phyloP scores from a whole-genome alignment of 2,888 invertebrate species.

The Archips crataeganus region DNA sequence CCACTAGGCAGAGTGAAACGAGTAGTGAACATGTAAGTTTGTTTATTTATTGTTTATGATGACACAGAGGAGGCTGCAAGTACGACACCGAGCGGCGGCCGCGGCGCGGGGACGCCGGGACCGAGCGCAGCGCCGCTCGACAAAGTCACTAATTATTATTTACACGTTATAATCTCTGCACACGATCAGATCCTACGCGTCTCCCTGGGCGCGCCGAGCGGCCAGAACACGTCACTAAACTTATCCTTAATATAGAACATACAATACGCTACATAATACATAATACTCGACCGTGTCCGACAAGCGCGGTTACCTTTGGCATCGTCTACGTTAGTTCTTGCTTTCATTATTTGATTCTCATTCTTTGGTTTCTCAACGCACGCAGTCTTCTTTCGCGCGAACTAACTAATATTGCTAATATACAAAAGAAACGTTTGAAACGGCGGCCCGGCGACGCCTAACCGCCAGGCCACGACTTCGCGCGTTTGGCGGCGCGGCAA shows the following conservation, averaged over 20 bases:
- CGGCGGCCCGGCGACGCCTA: conserved; percentile 17
- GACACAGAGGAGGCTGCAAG: conserved; percentile 37
- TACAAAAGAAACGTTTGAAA: conserved; percentile 21
- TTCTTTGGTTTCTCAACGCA: conserved; percentile 38
- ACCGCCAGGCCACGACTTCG: no score
- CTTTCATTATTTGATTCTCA: conserved; percentile 1
- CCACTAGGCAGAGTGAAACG: conserved; percentile 31
- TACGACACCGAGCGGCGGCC: conserved; percentile 38
- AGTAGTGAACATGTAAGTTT: conserved; percentile 44
- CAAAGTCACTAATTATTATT: conserved; percentile 36
- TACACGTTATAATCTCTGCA: conserved; percentile 36
- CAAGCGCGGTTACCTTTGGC: conserved; percentile 30
- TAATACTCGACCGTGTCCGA: conserved; percentile 16
- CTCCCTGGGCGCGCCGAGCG: conserved; percentile 5
- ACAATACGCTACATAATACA: conserved; percentile 18
- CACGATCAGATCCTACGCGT: conserved; percentile 23
- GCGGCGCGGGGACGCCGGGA: neutral
- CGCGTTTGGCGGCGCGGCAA: no score
- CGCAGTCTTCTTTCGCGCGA: conserved; percentile 39
- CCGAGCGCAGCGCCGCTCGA: conserved; percentile 13
- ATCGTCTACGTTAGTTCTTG: conserved; percentile 1
- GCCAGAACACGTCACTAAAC: neutral
- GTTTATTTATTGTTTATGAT: conserved; percentile 45
- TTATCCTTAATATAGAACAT: conserved; percentile 8
- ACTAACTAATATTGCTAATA: conserved; percentile 39